These are phyloP conservation scores for Nephrotoma guestfalica DNA, from an alignment of 2,888 invertebrate species.

Conservation along the genomic window DNA sequence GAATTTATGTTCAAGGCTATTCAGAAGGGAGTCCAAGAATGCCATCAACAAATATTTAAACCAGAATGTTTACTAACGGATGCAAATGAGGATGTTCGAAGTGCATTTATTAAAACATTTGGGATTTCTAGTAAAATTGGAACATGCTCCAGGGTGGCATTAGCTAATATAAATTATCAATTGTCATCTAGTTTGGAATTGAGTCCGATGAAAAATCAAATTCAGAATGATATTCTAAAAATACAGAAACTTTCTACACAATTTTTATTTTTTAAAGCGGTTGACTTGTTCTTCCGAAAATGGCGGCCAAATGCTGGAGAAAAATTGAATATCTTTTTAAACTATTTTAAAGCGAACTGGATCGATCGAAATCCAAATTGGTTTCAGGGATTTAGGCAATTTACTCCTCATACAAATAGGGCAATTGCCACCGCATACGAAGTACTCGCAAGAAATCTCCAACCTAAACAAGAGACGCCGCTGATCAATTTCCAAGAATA, in stretches of 20 bases:
- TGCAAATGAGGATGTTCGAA: neutral
- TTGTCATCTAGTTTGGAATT: neutral
- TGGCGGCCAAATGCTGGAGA: neutral
- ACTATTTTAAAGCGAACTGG: neutral
- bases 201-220: neutral
- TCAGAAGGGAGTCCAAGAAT: neutral
- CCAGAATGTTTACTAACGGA: neutral
- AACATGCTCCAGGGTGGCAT: neutral
- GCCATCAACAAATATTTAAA: neutral
- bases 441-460: neutral
- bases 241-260: neutral
- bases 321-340: neutral
- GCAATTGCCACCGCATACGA: neutral
- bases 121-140: neutral
- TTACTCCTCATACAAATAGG: neutral
- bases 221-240: neutral
- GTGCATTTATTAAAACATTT: neutral
- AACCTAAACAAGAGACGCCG: neutral
- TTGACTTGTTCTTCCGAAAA: neutral
- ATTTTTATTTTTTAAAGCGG: neutral
- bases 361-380: neutral
- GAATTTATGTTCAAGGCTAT: neutral
- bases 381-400: neutral
- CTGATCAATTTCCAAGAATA: neutral
- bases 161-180: neutral